A percentile compares a stretch with the other conserved stretches of the same genome.
Evolutionary conservation across 2,797 vertebrate species (phyloP).

Genomic region (Paramormyrops hopkinsi): DNA sequence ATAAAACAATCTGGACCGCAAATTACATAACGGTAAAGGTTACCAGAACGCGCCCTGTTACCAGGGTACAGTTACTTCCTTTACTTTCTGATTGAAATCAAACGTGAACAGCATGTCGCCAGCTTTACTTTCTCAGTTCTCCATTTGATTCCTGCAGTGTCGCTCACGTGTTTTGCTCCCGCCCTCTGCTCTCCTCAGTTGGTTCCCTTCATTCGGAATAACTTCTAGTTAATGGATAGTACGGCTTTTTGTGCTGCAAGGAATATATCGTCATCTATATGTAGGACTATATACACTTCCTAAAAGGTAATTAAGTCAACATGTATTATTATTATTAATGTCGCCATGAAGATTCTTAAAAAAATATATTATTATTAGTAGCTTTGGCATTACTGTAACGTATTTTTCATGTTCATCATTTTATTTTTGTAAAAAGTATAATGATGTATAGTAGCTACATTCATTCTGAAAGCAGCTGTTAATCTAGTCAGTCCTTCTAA

Average conservation of each 20-base stretch:
- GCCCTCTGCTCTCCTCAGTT: constrained; percentile 13
- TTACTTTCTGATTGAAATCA: neutral
- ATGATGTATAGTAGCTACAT: neutral
- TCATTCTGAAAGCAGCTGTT: neutral
- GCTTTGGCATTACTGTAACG: neutral
- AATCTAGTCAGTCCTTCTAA: neutral
- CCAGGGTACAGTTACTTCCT: neutral
- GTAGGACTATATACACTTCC: neutral
- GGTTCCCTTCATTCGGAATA: constrained; percentile 27
- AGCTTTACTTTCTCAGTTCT: constrained; percentile 18
- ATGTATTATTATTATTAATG: neutral
- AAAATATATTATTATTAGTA: neutral
- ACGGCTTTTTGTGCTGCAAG: constrained; percentile 12
- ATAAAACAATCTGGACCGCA: neutral
- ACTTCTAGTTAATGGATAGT: constrained; percentile 29
- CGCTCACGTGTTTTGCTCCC: constrained; percentile 13
- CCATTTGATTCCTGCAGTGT: constrained; percentile 25
- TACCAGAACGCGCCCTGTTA: neutral
- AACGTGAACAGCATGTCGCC: neutral
- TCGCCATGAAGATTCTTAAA: neutral
- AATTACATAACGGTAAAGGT: neutral
- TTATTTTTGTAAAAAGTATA: neutral
- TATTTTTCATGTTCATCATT: neutral
- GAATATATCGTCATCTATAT: neutral
- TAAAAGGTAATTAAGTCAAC: neutral